Base-by-base conservation (phyloP, 2,113 vertebrate genomes). In the Tretioscincus oriximinensis region DNA sequence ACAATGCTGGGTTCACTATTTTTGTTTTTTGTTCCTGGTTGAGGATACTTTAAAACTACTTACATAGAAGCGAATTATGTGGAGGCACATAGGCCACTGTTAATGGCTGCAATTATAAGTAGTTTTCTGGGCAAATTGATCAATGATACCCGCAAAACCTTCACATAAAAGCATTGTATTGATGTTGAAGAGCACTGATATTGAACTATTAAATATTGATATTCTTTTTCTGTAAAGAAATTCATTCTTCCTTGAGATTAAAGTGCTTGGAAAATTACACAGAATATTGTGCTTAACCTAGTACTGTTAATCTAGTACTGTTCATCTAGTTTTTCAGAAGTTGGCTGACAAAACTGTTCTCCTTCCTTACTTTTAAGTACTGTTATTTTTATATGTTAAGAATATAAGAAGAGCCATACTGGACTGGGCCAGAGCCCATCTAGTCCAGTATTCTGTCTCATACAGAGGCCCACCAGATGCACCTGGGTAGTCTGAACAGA, bases 191-290 rank as follows among this genome's bases (percentile, higher is more conserved):
- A 41, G 71, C 63, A 29, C 28, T 60, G 29, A 65, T 64, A 72
- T n/a, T 85, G 77, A 80, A 65, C 81, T 83, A 75, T 74, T 26
- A 28, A 26, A 81, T 76, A 74, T 51, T 74, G 81, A 60, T 76
- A 41, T 41, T 41, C 35, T 61, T 86, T n/a, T 63, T 82, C 84
- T 74, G 72, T 65, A 54, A 64, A 73, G 28, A n/a, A 74, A 84
- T 87, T 78, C 64, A 31, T 81, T 85, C 35, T 70, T 51, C 80
- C 81, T 77, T 68, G 68, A 84, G 31, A 78, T 29, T 84, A 87
- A 72, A 86, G 73, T 75, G 67, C 77, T 5, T 51, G 60, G 81
- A 85, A 91, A 74, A n/a, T 35, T 80, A 67, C 5, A 83, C 60
- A 81, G 85, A 72, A 73, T n/a, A 0, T 0, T 60, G 88, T 77